Evolutionary conservation across 2,113 vertebrate species (phyloP), one percentile per base, ranked within the genome.

Genomic region (Carassius gibelio): DNA sequence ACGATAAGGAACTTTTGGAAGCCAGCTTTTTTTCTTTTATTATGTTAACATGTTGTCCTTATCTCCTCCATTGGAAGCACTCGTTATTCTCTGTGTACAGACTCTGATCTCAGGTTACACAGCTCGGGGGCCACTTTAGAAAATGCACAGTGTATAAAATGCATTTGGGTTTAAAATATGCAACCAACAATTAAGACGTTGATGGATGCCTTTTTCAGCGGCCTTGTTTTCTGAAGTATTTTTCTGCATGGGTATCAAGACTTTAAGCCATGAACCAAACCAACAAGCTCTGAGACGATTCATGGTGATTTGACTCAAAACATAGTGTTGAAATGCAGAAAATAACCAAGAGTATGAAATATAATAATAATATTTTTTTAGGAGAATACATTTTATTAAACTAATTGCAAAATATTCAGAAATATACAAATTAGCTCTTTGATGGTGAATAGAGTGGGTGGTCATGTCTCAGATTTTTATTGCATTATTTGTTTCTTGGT

Each of bases 61-160:
- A 48, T 80, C 59, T 23, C n/a, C 38, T 80, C 59, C 78, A 66
- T 80, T 80, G 38, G 61, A 64, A 80, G 78, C 36, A 3, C 38
- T 48, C 0, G 9, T 66, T 48, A 64, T 17, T 80, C 14, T 19
- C 36, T 14, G 59, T 42, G 76, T 61, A 62, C 77, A 48, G n/a
- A 23, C 59, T 26, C 42, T 23, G 14, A 15, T 10, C n/a, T 80
- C 77, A 80, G 8, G 23, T 64, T 64, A 80, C 77, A 26, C 21
- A 26, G 36, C 77, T 30, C n/a, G 8, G 38, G 21, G 38, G 38
- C 38, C 59, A 64, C 78, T 64, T 64, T 19, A 80, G 59, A 80
- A 80, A 80, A 48, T 80, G 78, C 19, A 15, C 30, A 38, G 8
- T 11, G 69, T n/a, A 72, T 13, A 13, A 72, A 72, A 72, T 72